Evolutionary conservation across 2,797 vertebrate genomes (phyloP).

Genomic region (Ctenochaetus hawaiiensis): DNA sequence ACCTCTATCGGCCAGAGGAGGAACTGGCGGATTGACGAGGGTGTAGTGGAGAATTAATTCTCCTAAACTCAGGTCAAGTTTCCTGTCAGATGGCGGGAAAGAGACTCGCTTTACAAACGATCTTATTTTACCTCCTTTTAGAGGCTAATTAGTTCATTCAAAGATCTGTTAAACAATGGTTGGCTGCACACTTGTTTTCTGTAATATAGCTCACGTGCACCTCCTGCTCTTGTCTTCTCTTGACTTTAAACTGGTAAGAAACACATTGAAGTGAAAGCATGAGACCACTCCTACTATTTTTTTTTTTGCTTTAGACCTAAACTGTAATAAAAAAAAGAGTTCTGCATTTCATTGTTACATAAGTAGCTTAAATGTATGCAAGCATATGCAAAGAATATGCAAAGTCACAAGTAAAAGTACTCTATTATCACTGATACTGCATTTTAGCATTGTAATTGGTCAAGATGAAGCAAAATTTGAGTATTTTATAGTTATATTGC

Average conservation of each 20-base stretch:
- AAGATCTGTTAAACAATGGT: not conserved
- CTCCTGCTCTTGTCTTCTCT: too few species aligned
- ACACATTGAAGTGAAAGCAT: too few species aligned
- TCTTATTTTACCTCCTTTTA: not conserved
- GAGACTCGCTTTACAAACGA: too few species aligned
- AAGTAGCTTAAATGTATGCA: too few species aligned
- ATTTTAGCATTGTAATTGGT: not conserved
- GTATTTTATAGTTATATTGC: not conserved
- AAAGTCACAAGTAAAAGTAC: not conserved
- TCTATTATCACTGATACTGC: too few species aligned
- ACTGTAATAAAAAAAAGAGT: too few species aligned
- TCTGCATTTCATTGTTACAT: too few species aligned
- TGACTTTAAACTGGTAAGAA: too few species aligned
- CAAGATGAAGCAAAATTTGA: not conserved
- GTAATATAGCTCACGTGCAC: not conserved
- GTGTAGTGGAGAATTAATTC: constrained; percentile 1
- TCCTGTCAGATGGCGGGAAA: not conserved
- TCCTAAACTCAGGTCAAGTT: constrained; percentile 20
- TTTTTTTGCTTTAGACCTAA: too few species aligned
- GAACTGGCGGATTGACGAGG: constrained; percentile 31
- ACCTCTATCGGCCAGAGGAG: constrained; percentile 82
- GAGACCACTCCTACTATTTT: too few species aligned
- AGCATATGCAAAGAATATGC: not conserved
- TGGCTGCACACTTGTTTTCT: not conserved
- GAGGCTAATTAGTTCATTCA: not conserved